Percentiles rank a stretch among this genome's conserved stretches.
phyloP scores from a whole-genome alignment of 1,140 invertebrate species.

The Ostrea edulis region DNA sequence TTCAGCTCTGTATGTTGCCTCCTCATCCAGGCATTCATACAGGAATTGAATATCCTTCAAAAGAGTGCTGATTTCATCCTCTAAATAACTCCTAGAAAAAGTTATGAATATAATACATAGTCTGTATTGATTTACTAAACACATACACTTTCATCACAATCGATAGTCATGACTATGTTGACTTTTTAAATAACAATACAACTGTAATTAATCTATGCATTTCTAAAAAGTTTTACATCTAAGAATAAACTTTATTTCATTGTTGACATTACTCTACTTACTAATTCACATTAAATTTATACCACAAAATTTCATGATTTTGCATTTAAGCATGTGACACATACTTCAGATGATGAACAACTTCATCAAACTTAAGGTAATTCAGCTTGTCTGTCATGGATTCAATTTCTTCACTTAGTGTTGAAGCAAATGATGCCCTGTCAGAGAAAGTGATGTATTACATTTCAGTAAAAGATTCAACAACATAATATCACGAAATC shows the following conservation, averaged over 20 bases:
- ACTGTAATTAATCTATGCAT: too few relatives aligned
- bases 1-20: constrained; percentile 65
- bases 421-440: constrained; percentile 65
- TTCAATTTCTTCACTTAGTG: constrained; percentile 70
- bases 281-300: too few relatives aligned
- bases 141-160: too few relatives aligned
- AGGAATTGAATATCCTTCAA: constrained; percentile 71
- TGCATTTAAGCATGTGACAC: neutral
- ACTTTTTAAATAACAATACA: too few relatives aligned
- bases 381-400: constrained; percentile 73
- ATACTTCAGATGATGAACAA: constrained; percentile 72
- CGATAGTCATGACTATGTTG: too few relatives aligned
- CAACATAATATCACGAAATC: neutral
- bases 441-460: constrained; percentile 37
- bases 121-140: neutral
- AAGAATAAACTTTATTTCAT: too few relatives aligned
- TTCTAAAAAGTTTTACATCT: too few relatives aligned
- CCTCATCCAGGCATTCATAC: constrained; percentile 71
- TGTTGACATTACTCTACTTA: too few relatives aligned
- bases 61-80: constrained; percentile 70
- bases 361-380: constrained; percentile 71
- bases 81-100: constrained; percentile 63
- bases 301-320: neutral
- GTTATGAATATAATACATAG: neutral
- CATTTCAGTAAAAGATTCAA: neutral